phyloP scores from a whole-genome alignment of 2,888 invertebrate species.

The Linnaemya tessellans region DNA sequence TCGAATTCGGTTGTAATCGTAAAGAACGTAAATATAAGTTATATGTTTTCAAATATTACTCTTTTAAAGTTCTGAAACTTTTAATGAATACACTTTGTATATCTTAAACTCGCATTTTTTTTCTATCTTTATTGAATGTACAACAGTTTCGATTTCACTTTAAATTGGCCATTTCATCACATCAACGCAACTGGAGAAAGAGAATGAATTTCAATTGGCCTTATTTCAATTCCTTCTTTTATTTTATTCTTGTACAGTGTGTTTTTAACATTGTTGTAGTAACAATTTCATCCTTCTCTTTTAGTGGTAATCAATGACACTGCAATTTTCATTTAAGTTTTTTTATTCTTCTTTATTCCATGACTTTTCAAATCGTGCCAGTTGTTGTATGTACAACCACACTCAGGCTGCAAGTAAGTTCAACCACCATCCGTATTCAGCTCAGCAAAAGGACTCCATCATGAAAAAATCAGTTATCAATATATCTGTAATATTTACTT shows the following conservation, averaged over 20 bases:
- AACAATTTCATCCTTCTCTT: constrained; percentile 67
- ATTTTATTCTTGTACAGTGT: constrained; percentile 24
- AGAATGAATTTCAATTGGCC: constrained; percentile 79
- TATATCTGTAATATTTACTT: constrained; percentile 60
- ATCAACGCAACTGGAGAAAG: constrained; percentile 10
- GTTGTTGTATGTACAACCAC: constrained; percentile 35
- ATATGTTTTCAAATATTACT: not conserved
- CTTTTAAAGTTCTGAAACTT: constrained; percentile 10
- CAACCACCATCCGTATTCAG: constrained; percentile 55
- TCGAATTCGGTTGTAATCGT: no score
- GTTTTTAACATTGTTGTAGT: not conserved
- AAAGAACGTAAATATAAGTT: no score
- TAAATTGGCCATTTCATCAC: constrained; percentile 79
- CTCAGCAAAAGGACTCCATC: constrained; percentile 18
- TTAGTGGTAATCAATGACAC: constrained; percentile 75
- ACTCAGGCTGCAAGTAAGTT: constrained; percentile 6
- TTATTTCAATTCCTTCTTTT: constrained; percentile 70
- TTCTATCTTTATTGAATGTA: not conserved
- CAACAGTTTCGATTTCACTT: constrained; percentile 69
- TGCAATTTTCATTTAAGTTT: constrained; percentile 67
- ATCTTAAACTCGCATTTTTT: constrained; percentile 1
- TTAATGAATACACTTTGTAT: not conserved
- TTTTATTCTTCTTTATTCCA: constrained; percentile 33
- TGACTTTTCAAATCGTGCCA: constrained; percentile 58
- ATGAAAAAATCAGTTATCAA: constrained; percentile 73